Percentiles rank a stretch among this genome's conserved stretches.
These are phyloP conservation scores for Drosophila hamatofila DNA, from an alignment of 2,888 invertebrate species.

Conservation along the genomic window DNA sequence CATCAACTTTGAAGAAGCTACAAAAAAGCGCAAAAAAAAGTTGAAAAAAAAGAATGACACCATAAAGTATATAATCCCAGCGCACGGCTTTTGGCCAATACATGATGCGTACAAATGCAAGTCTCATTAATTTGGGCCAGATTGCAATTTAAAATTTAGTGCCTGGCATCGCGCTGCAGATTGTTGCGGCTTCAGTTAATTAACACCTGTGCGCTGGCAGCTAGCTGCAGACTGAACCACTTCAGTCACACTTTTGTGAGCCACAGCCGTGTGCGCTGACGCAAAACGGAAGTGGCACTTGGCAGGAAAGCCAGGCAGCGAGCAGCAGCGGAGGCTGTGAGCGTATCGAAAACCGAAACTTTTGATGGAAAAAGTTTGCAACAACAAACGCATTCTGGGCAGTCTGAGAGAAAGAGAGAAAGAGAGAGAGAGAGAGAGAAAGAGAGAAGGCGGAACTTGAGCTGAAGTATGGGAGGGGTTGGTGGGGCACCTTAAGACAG, in stretches of 20 bases:
- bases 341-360: conserved; percentile 81
- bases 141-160: conserved; percentile 76
- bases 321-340: conserved; percentile 31
- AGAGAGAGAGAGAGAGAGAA: too few species aligned
- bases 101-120: conserved; percentile 62
- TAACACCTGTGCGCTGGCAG: conserved; percentile 62
- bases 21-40: neutral
- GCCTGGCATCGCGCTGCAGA: conserved; percentile 27
- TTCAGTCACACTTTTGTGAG: conserved; percentile 75
- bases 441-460: neutral
- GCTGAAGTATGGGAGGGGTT: neutral
- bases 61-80: conserved; percentile 21
- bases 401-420: neutral
- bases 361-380: conserved; percentile 83
- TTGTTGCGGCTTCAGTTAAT: conserved; percentile 60
- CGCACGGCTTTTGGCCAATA: conserved; percentile 22
- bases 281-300: conserved; percentile 78
- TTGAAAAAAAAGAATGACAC: neutral
- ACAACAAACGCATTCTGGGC: conserved; percentile 75
- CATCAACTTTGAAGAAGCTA: conserved; percentile 6
- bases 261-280: conserved; percentile 71
- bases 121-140: conserved; percentile 71
- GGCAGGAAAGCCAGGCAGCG: conserved; percentile 35
- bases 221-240: conserved; percentile 32
- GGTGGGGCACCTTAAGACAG: conserved; percentile 47